Evolutionary conservation across 2,797 vertebrate genomes (phyloP), one percentile per base, ranked within the genome.

Genomic region (Gallirallus australis): DNA sequence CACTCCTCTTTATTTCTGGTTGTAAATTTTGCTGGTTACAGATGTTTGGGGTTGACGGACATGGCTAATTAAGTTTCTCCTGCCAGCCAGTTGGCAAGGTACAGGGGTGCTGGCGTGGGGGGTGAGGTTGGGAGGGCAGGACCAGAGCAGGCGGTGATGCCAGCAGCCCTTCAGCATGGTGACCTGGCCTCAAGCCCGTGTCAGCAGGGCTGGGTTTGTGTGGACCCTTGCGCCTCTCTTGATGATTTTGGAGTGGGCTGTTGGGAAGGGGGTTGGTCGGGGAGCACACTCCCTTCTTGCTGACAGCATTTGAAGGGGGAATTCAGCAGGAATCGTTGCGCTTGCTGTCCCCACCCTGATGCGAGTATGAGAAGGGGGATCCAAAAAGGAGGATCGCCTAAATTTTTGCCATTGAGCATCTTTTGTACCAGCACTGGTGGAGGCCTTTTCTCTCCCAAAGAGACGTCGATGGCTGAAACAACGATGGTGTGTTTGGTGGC

Each of bases 1-100:
- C 96, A 97, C 95, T 97, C 96, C 93, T 95, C 94, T 96, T 97
- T 97, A 97, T 96, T 97, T 95, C 96, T 96, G 92, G 94, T 96
- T 97, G 95, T 97, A 97, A 97, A 97, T 97, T 96, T 93, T 94
- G 93, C 93, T 59, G 52, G 81, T 97, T 97, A 95, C 94, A 94
- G 96, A 97, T 97, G 96, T 97, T 95, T 95, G 90, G 93, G 84
- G 82, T 91, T 97, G 96, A 95, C 3, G 57, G 84, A 93, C 77
- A 4, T 72, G 79, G 82, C 57, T 97, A 97, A 97, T 96, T 93
- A 96, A 95, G 86, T 95, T 96, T 87, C 80, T 92, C 20, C 78
- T 1, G 33, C 84, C 89, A 92, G 72, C 92, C 61, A 53, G 35
- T 94, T 97, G 96, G 87, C 89, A 90, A 77, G 79, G 77, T 75